phyloP scores from a whole-genome alignment of 1,140 invertebrate species.

The Drosophila ironensis region DNA sequence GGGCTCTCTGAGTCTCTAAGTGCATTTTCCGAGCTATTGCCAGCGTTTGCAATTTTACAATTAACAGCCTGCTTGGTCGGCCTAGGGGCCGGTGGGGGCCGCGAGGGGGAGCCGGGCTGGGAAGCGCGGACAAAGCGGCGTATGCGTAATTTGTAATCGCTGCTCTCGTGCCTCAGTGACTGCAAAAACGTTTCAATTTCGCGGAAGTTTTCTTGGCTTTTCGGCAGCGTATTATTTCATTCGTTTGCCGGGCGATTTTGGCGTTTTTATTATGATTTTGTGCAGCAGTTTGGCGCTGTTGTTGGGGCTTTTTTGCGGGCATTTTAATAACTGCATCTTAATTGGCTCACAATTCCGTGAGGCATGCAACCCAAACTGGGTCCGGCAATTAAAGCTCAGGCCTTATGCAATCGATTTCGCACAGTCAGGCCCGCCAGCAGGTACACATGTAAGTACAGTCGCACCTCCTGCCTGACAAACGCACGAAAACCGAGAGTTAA shows the following conservation, averaged over 20 bases:
- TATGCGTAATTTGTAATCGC: slow-evolving; percentile 68
- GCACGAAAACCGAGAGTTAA: too few relatives aligned
- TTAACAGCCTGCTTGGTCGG: slow-evolving; percentile 26
- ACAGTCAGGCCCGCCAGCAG: background rate
- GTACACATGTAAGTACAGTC: slow-evolving; percentile 24
- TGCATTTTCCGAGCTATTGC: slow-evolving; percentile 42
- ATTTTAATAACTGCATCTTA: slow-evolving; percentile 48
- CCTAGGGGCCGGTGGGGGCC: background rate
- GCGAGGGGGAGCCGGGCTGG: background rate
- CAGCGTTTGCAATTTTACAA: slow-evolving; percentile 46
- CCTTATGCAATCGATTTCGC: slow-evolving; percentile 42
- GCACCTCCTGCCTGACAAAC: slow-evolving; percentile 40
- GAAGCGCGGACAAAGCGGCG: slow-evolving; percentile 55
- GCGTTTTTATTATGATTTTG: background rate
- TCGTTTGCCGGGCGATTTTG: slow-evolving; percentile 3
- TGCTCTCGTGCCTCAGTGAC: slow-evolving; percentile 76
- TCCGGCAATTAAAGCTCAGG: slow-evolving; percentile 37
- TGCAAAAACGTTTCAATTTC: slow-evolving; percentile 73
- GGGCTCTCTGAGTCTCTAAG: slow-evolving; percentile 1
- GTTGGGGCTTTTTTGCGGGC: slow-evolving; percentile 2
- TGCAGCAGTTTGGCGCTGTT: background rate
- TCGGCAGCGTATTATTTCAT: slow-evolving; percentile 6
- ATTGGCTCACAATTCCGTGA: slow-evolving; percentile 43
- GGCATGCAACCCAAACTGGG: slow-evolving; percentile 37
- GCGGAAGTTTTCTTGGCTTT: slow-evolving; percentile 32